Conservation (phyloP, 1,140 invertebrate species). For the Nephila pilipes region DNA sequence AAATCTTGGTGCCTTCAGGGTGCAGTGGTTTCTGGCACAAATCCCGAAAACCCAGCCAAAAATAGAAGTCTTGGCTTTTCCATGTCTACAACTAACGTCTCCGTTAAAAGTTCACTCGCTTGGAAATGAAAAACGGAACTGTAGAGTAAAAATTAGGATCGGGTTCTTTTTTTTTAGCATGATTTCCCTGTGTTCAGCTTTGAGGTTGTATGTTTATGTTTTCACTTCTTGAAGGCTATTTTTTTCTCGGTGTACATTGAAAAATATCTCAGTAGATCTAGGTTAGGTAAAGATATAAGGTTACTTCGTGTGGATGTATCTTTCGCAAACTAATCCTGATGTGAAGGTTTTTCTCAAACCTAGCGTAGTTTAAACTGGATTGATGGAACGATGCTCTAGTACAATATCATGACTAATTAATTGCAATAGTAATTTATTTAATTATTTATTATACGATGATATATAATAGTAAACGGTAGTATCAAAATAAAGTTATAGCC, state of each 20-base stretch:
- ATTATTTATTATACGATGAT: too few relatives aligned
- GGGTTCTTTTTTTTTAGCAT: not conserved
- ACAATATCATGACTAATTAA: too few relatives aligned
- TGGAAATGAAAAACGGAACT: conserved; percentile 36
- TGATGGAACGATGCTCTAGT: not conserved
- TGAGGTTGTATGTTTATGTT: conserved; percentile 28
- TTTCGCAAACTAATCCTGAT: not conserved
- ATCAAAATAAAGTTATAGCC: too few relatives aligned
- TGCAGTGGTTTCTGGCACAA: conserved; percentile 58
- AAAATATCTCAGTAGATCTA: not conserved
- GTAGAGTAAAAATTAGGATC: not conserved
- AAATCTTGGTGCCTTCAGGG: not conserved
- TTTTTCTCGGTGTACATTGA: not conserved
- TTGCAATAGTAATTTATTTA: too few relatives aligned
- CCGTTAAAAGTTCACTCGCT: conserved; percentile 40
- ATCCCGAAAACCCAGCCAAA: conserved; percentile 38
- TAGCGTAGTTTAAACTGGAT: not conserved
- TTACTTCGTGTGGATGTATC: not conserved
- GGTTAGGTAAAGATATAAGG: conserved; percentile 29
- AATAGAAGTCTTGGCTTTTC: conserved; percentile 40
- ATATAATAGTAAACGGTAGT: too few relatives aligned
- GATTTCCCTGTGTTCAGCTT: not conserved
- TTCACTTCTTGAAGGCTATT: not conserved
- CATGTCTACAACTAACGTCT: conserved; percentile 19
- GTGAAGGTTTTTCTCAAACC: not conserved